These are phyloP conservation scores for Meteorus cinctellus DNA, from an alignment of 2,888 invertebrate genomes.

Conservation along the genomic window DNA sequence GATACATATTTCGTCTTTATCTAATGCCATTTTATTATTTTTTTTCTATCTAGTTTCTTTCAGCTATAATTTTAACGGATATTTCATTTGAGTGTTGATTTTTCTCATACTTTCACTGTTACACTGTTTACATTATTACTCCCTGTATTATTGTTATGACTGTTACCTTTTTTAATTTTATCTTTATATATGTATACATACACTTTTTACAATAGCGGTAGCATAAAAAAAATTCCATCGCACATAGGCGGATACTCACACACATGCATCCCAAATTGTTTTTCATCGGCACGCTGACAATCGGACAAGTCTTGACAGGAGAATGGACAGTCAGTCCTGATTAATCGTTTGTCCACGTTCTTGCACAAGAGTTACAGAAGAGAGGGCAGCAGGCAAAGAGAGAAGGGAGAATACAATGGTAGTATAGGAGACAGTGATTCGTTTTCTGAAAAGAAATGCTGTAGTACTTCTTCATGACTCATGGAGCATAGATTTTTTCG, in stretches of 20 bases:
- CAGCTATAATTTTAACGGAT: not conserved
- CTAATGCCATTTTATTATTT: conserved; percentile 8
- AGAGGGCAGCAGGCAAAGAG: too few species aligned
- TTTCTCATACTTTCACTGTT: not conserved
- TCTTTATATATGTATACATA: too few species aligned
- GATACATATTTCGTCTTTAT: not conserved
- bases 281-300: conserved; percentile 16
- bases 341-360: conserved; percentile 36
- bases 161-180: conserved; percentile 12
- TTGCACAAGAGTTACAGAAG: not conserved
- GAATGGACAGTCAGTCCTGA: conserved; percentile 28
- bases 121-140: not conserved
- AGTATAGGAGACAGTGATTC: conserved; percentile 29
- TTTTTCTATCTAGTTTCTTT: not conserved
- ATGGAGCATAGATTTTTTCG: conserved; percentile 19
- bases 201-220: not conserved
- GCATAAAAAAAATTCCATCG: conserved; percentile 24
- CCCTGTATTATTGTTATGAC: conserved; percentile 15
- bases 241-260: not conserved
- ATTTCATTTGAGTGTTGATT: not conserved
- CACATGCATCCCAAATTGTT: conserved; percentile 31
- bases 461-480: conserved; percentile 25
- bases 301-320: conserved; percentile 31
- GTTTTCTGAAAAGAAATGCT: not conserved
- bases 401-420: not conserved